phyloP scores from a whole-genome alignment of 2,888 invertebrate species.

The Hirtodrosophila cameraria region DNA sequence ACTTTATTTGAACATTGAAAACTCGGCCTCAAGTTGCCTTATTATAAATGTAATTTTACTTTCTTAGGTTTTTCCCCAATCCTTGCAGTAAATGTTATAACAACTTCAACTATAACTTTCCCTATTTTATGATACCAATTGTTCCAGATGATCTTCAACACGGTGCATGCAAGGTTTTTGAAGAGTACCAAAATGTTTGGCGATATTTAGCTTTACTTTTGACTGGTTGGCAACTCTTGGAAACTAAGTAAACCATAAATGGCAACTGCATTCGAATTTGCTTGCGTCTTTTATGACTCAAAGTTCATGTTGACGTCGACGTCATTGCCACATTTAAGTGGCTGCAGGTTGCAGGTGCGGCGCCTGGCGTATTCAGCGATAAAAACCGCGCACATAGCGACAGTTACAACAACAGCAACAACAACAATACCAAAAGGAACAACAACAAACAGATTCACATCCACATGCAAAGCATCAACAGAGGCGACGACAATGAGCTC shows the following conservation, averaged over 20 bases:
- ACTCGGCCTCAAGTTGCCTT: too few species aligned
- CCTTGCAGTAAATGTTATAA: too few species aligned
- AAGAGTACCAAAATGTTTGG: too few species aligned
- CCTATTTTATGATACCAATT: too few species aligned
- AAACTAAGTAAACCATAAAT: conserved; percentile 20
- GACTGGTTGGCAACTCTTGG: conserved; percentile 6
- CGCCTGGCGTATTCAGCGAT: conserved; percentile 58
- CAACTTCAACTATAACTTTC: too few species aligned
- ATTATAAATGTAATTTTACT: too few species aligned
- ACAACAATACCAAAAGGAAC: neutral
- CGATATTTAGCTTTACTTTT: neutral
- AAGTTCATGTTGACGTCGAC: conserved; percentile 29
- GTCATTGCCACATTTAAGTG: conserved; percentile 45
- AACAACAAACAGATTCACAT: neutral
- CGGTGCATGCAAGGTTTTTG: too few species aligned
- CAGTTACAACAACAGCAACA: conserved; percentile 7
- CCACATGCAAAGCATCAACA: neutral
- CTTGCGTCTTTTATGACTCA: conserved; percentile 33
- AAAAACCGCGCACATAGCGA: conserved; percentile 36
- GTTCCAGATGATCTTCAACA: too few species aligned
- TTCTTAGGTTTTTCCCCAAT: too few species aligned
- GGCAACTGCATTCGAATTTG: conserved; percentile 32
- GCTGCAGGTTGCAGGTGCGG: conserved; percentile 49
- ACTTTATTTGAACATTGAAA: too few species aligned
- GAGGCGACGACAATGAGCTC: conserved; percentile 50